Base-by-base conservation (phyloP, 2,888 invertebrate species). In the Macrophya annulata region DNA sequence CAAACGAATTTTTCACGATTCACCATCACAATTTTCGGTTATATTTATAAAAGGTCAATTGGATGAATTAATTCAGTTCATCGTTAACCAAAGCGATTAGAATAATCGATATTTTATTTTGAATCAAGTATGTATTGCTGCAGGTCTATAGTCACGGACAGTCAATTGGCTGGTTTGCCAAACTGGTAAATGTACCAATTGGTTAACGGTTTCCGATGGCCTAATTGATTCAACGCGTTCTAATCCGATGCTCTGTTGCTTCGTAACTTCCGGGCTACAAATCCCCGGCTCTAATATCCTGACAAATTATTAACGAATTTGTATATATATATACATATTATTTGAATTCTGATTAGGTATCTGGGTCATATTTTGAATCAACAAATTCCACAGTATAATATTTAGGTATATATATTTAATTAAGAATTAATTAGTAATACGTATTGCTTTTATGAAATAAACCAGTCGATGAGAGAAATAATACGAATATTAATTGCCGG, bases 141-240 rank as follows among this genome's bases (percentile, higher is more conserved):
- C 68, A 21, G 21, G 45, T 45, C 9, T 21, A 45, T 21, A 45
- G 40, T 43, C 72, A 45, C 43, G 45, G 72, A 3, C 9, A 74
- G n/a, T 74, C 21, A 25, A 74, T 74, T 43, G 72, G 45, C 21
- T 43, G 37, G 17, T 77, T n/a, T 25, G 17, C 55, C 55, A n/a
- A 55, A 37, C 77, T 77, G 31, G 77, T 77, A 77, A 77, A 77
- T 55, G 15, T 77, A 77, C 31, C 55, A 77, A 51, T 5, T 55
- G 55, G 37, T 31, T 77, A 77, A 77, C 77, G 77, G 77, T 77
- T 77, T 77, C 55, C 77, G 77, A 55, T 55, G 77, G 77, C 51
- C 77, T 55, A 77, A 77, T 77, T 77, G 77, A 77, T 77, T 55
- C 51, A 77, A 37, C 77, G 31, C 55, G 77, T 77, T 77, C 31